Evolutionary conservation across 2,113 vertebrate species (phyloP).

Genomic region (Capreolus pygargus): DNA sequence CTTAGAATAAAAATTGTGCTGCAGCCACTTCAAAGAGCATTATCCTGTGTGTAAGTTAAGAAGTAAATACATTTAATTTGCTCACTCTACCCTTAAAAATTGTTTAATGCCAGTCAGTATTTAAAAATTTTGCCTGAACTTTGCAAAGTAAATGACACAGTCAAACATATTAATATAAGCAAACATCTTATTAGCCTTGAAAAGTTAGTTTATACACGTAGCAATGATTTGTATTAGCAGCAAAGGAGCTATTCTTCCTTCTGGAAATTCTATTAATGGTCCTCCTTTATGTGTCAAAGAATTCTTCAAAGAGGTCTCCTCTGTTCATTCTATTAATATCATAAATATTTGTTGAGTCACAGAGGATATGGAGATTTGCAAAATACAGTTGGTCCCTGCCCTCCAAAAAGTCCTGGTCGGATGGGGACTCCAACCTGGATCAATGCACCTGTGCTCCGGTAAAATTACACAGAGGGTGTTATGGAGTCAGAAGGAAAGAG

Average conservation of each 20-base stretch:
- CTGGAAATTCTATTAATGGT: not conserved
- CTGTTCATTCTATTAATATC: not conserved
- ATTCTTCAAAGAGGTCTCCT: not conserved
- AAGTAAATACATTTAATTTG: not conserved
- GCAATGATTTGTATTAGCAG: not conserved
- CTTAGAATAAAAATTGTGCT: not conserved
- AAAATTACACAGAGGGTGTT: not conserved
- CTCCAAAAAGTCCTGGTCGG: not conserved
- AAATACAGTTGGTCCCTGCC: not conserved
- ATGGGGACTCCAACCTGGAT: not conserved
- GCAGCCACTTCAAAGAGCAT: not conserved
- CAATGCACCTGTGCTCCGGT: rapidly evolving
- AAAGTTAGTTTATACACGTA: not conserved
- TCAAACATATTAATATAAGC: slow-evolving; percentile 37
- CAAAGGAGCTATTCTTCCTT: not conserved
- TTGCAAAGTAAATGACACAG: slow-evolving; percentile 19
- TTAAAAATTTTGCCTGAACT: slow-evolving; percentile 7
- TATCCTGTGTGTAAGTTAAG: not conserved
- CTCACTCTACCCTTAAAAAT: not conserved
- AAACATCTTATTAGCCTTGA: slow-evolving; percentile 41
- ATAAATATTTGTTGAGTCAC: not conserved
- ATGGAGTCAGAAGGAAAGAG: too few relatives aligned
- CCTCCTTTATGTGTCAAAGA: not conserved
- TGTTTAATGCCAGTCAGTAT: not conserved
- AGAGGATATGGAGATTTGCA: not conserved